Conservation (phyloP, 1,140 invertebrate genomes). For the Drosophila tristis region DNA sequence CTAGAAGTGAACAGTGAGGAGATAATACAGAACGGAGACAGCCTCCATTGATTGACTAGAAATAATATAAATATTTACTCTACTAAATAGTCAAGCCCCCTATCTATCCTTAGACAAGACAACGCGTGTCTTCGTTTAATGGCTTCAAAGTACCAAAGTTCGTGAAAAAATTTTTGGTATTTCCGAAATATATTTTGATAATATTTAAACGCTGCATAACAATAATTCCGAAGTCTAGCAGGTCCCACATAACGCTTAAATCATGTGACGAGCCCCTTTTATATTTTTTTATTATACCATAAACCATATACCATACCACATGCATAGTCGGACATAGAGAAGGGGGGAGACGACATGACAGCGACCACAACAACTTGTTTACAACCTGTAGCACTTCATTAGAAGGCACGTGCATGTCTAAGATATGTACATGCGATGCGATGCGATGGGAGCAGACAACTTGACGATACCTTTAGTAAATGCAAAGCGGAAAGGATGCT, state of each 20-base stretch:
- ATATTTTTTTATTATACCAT: constrained; percentile 15
- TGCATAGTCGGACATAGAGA: constrained; percentile 1
- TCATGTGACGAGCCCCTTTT: constrained; percentile 36
- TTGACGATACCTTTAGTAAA: constrained; percentile 25
- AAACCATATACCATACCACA: constrained; percentile 10
- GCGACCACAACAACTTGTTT: constrained; percentile 33
- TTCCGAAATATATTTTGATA: constrained; percentile 30
- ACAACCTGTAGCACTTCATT: constrained; percentile 49
- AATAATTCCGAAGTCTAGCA: constrained; percentile 18
- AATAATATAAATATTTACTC: constrained; percentile 15
- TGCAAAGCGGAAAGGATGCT: background rate
- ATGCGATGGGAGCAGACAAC: constrained; percentile 25
- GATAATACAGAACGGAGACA: constrained; percentile 30
- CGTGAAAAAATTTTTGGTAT: constrained; percentile 19
- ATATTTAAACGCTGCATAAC: constrained; percentile 6
- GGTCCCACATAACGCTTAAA: constrained; percentile 2
- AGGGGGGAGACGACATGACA: background rate
- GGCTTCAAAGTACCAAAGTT: constrained; percentile 20
- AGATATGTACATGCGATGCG: constrained; percentile 5
- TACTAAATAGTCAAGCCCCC: constrained; percentile 22
- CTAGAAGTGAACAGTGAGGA: constrained; percentile 12
- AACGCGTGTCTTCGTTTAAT: constrained; percentile 21
- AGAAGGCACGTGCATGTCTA: constrained; percentile 39
- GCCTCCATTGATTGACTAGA: constrained; percentile 24
- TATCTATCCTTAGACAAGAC: constrained; percentile 17